Base-by-base conservation (phyloP, 92 coral and sea anemone genomes). In the Siderastrea siderea region DNA sequence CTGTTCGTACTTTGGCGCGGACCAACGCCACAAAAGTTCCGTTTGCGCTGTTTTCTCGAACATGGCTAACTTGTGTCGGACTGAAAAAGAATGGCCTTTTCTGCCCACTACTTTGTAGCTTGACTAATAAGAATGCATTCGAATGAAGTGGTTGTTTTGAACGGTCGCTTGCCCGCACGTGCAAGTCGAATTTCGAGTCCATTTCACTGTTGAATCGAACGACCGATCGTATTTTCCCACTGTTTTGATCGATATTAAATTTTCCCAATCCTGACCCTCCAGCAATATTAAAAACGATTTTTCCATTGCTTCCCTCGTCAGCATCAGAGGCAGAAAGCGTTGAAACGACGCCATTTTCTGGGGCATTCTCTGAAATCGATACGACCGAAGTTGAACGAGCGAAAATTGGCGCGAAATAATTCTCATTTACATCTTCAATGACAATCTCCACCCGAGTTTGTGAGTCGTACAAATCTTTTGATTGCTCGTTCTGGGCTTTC, bases 251-350 rank as follows among this genome's bases (percentile, higher is more conserved):
- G 10, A 98, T 89, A 2, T 84, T 70, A 61, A 95, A 98, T 77
- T 82, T 90, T 52, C 98, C 98, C 64, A 89, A 89, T 19, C 98
- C 99, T 45, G 79, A 92, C 48, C 99, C 99, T 44, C 95, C 94
- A 17, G 86, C 67, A 74, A 98, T 81, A 47, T 87, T 77, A 46
- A 90, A 98, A 7, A 74, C 77, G 14, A 98, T 82, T 46, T 85
- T 46, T 5, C 96, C 99, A 63, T 93, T 87, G 50, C 69, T 43
- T 52, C 96, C 95, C 8, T 63, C 68, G 59, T 96, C 98, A 26
- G 67, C 84, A 74, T 95, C 99, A 47, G 66, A 63, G 1, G 99
- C 99, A 59, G 94, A 86, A 64, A 98, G 75, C 48, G 50, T 70
- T 66, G 87, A 76, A 73, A 98, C 82, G 14, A 81, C 61, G 7